Evolutionary conservation across 2,888 invertebrate genomes (phyloP).

Genomic region (Balanococcus diminutus): DNA sequence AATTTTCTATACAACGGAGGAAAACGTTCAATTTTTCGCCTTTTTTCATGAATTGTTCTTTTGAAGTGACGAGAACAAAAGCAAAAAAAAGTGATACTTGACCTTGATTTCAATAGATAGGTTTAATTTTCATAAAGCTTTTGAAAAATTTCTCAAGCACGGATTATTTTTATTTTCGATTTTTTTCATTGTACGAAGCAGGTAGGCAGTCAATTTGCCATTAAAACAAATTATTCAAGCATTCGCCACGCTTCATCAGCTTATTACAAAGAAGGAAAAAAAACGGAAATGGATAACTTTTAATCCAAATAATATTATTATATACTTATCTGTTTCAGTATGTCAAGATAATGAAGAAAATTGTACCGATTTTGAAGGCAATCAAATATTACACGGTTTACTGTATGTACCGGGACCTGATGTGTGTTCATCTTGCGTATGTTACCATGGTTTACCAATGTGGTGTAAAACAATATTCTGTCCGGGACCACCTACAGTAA

Average conservation of each 20-base stretch:
- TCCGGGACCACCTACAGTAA: conserved; percentile 79
- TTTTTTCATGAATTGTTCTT: not conserved
- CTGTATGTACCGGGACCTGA: conserved; percentile 84
- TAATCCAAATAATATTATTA: too few relatives aligned
- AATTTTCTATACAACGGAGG: not conserved
- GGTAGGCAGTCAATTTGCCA: too few relatives aligned
- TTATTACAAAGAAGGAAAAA: too few relatives aligned
- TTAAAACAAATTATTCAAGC: too few relatives aligned
- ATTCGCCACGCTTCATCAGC: too few relatives aligned
- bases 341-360: conserved; percentile 68
- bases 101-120: not conserved
- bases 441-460: conserved; percentile 83
- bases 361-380: conserved; percentile 83
- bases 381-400: conserved; percentile 76
- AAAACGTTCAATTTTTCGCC: not conserved
- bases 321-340: not conserved
- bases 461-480: conserved; percentile 89
- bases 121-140: not conserved
- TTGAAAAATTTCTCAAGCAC: not conserved
- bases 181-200: too few relatives aligned
- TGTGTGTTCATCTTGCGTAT: conserved; percentile 83
- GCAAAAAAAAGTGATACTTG: not conserved
- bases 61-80: not conserved
- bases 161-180: too few relatives aligned
- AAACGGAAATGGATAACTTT: too few relatives aligned